Evolutionary conservation across 2,888 invertebrate species (phyloP), one percentile per base, ranked within the genome.

Genomic region (Rhagium mordax): DNA sequence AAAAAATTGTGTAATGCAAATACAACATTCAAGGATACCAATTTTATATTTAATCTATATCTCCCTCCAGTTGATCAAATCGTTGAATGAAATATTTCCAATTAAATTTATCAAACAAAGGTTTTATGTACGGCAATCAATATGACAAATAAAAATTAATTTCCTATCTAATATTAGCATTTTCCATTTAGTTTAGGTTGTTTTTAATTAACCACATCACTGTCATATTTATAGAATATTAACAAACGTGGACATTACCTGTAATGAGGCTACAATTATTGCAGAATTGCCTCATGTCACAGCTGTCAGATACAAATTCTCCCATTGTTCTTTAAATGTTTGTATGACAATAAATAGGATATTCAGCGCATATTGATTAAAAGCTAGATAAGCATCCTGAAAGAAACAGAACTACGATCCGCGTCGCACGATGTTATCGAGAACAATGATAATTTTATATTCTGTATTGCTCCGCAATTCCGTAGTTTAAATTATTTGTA

Each of bases 61-160:
- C 53, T 20, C 29, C 65, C 16, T 53, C 53, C 65, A 41, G 18
- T 33, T 51, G 51, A 41, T 64, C 29, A 29, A 59, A 64, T 65
- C 65, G 20, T 53, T 65, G 65, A 47, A 33, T 59, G 69, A 60
- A 60, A 59, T 69, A 69, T 69, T 69, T 69, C 61, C 61, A 69
- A 69, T 69, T 69, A 69, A 67, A 60, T 60, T 59, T 69, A 69
- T 69, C 69, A 60, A 69, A 59, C 47, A 69, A 59, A 60, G 41
- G 68, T 51, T 69, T 33, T 57, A 59, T 21, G 48, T 59, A 49
- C 60, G 13, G 21, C 69, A 48, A 69, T 69, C 69, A 33, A 60
- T 69, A 69, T 49, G 33, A 59, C 49, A 60, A 69, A 69, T 69
- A 69, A 69, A 69, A 69, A 69, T 57, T 69, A 68, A 59, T 68